phyloP scores from a whole-genome alignment of 2,888 invertebrate species.

The Metallyticus violacea region DNA sequence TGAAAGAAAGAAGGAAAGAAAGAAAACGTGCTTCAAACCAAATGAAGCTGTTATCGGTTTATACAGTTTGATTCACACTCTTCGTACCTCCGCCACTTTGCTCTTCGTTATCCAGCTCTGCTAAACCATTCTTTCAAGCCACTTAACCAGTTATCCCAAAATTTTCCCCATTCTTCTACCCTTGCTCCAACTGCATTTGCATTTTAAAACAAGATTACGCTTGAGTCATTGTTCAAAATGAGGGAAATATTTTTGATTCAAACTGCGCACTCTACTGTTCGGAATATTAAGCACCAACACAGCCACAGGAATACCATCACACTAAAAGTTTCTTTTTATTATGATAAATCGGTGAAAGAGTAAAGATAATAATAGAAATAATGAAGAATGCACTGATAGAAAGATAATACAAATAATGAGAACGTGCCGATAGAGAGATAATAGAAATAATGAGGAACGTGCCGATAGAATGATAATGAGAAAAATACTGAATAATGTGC shows the following conservation, averaged over 20 bases:
- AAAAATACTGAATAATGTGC: too few species aligned
- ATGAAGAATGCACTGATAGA: too few species aligned
- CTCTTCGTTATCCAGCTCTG: neutral
- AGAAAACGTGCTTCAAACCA: slow-evolving; percentile 16
- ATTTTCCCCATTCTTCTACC: neutral
- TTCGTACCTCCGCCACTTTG: neutral
- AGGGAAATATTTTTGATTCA: neutral
- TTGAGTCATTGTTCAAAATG: neutral
- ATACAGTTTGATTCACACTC: slow-evolving; percentile 30
- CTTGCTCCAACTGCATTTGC: neutral
- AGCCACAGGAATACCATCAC: neutral
- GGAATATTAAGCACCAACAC: neutral
- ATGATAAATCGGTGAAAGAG: too few species aligned
- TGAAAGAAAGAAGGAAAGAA: slow-evolving; percentile 6
- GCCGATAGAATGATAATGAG: too few species aligned
- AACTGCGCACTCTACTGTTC: neutral
- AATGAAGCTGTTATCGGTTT: slow-evolving; percentile 32
- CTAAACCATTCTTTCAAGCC: slow-evolving; percentile 17
- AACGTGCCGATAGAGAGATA: too few species aligned
- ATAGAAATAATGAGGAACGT: too few species aligned
- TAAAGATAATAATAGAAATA: too few species aligned
- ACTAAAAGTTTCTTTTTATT: too few species aligned
- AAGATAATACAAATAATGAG: too few species aligned
- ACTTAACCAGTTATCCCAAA: neutral
- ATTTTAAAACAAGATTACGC: neutral